A percentile compares a stretch with the other conserved stretches of the same genome.
Conservation (phyloP, 2,888 invertebrate species). For the Lepidocyrtoides sp. region DNA sequence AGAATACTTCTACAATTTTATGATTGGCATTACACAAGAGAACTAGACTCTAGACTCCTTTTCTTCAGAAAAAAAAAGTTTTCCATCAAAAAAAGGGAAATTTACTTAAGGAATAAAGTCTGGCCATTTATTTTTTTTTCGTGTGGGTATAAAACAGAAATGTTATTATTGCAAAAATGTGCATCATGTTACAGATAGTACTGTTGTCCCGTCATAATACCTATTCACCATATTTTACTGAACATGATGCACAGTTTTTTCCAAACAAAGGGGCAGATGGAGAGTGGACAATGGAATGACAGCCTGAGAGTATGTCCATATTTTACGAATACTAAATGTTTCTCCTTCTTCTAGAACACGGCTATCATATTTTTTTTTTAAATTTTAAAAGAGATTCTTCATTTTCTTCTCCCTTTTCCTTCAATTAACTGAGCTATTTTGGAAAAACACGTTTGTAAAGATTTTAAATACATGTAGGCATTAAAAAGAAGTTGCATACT, state of each 20-base stretch:
- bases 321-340: background rate
- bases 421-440: no score
- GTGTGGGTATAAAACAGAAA: background rate
- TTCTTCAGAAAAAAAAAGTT: constrained; percentile 51
- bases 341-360: no score
- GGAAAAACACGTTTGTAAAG: no score
- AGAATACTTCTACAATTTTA: constrained; percentile 58
- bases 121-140: constrained; percentile 1
- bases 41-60: constrained; percentile 37
- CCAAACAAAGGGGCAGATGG: background rate
- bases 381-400: background rate
- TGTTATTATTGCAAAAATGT: constrained; percentile 1
- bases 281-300: constrained; percentile 56
- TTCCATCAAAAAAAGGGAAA: constrained; percentile 63
- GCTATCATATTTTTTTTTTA: background rate
- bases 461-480: no score
- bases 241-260: background rate
- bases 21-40: constrained; percentile 76
- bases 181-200: background rate
- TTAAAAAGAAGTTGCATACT: no score
- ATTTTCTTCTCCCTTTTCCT: no score
- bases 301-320: constrained; percentile 21
- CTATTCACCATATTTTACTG: background rate
- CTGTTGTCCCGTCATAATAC: background rate
- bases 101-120: constrained; percentile 52